Base-by-base conservation (phyloP, 2,888 invertebrate species). In the Eilema griseolum region DNA sequence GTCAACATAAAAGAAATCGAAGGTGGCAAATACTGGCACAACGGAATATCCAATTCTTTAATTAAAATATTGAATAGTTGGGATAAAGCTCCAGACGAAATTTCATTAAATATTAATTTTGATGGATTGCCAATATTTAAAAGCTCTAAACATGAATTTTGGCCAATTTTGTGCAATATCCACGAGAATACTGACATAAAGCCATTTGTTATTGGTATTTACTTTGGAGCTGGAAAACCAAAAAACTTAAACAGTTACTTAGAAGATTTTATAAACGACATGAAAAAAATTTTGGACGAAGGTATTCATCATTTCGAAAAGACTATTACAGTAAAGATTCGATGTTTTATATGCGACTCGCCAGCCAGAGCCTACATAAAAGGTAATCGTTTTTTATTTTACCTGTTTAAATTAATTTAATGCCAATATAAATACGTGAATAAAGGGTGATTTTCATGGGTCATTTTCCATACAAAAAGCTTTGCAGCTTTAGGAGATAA, bases 121-220 rank as follows among this genome's bases (percentile, higher is more conserved):
- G 33, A 33, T 33, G 33, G 33, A 4, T 8, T 33, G 4, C 33
- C 33, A 7, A 33, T 33, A 7, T 8, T 7, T 33, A 33, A 33
- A 41, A 79, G 77, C 57, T 77, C 76, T 0, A 76, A 75, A n/a
- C 37, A 74, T 23, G 66, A 78, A 67, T 76, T 80, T 64, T 80
- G 80, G 77, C 80, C 80, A 12, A 77, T 80, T 26, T 33, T 80
- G 5, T 71, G n/a, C n/a, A n/a, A n/a, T n/a, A n/a, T n/a, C n/a
- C n/a, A n/a, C n/a, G n/a, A n/a, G n/a, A n/a, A n/a, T 33, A 28
- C 28, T 28, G 28, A 69, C 16, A 79, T 71, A 26, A 16, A 41
- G 10, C 79, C 79, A 10, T 69, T 79, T 26, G 59, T 79, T 0
- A 62, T 78, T 67, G 79, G 79, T 12, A 72, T 81, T 61, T 78